A percentile compares a stretch with the other conserved stretches of the same genome.
phyloP scores from a whole-genome alignment of 35 echinoderm and acorn worm species.

The Nesometra sesokonis region DNA sequence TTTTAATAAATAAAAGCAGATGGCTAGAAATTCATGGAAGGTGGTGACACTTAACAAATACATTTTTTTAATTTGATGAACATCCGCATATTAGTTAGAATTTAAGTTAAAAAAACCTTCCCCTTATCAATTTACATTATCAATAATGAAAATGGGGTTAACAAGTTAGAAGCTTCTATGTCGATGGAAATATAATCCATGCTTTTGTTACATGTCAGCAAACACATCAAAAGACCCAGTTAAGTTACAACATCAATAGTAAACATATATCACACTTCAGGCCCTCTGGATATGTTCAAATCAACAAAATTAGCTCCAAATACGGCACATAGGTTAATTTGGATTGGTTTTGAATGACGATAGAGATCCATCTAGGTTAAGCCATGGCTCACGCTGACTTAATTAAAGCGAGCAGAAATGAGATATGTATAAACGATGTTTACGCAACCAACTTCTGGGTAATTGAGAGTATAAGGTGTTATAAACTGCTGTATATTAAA shows the following conservation, averaged over 20 bases:
- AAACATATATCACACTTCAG: neutral
- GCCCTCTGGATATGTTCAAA: neutral
- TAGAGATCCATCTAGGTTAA: neutral
- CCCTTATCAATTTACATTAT: neutral
- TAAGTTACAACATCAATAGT: neutral
- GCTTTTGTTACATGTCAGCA: neutral
- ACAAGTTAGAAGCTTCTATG: neutral
- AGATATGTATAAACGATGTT: neutral
- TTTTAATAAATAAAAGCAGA: too few species aligned
- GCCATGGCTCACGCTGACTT: neutral
- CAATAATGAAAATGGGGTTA: neutral
- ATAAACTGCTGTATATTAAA: neutral
- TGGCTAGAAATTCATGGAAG: too few species aligned
- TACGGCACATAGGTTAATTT: neutral
- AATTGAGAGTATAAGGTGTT: neutral
- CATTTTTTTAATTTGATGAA: too few species aligned
- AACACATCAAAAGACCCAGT: neutral
- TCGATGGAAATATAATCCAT: neutral
- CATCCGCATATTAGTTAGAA: neutral
- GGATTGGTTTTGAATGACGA: neutral
- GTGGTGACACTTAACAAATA: too few species aligned
- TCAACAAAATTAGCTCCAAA: too few species aligned
- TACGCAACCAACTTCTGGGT: neutral
- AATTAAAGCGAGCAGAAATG: neutral
- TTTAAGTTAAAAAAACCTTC: neutral